phyloP scores from a whole-genome alignment of 2,113 vertebrate genomes.

The Seriola dumerili region DNA sequence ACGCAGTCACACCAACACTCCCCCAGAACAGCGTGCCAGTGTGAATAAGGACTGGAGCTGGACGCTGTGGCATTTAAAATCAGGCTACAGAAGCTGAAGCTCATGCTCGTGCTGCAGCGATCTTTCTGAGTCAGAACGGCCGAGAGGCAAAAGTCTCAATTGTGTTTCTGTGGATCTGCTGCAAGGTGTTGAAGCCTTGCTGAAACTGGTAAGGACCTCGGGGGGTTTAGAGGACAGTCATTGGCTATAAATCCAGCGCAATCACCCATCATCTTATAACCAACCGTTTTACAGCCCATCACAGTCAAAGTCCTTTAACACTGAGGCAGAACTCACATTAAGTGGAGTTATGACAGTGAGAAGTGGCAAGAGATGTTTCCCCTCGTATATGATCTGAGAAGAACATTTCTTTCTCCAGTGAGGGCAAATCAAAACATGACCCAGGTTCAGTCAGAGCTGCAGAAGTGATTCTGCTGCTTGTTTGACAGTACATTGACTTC shows the following conservation, averaged over 20 bases:
- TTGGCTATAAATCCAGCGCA: slow-evolving; percentile 9
- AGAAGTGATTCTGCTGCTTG: neutral
- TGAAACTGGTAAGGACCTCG: neutral
- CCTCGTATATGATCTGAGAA: neutral
- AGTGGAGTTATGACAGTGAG: slow-evolving; percentile 16
- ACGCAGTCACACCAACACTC: slow-evolving; percentile 8
- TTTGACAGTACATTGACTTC: neutral
- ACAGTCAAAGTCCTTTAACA: neutral
- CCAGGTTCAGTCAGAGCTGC: neutral
- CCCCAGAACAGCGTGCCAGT: slow-evolving; percentile 20
- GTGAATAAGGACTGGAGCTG: slow-evolving; percentile 12
- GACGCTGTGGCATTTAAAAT: slow-evolving; percentile 17
- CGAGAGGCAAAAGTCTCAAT: slow-evolving; percentile 13
- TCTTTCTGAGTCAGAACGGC: slow-evolving; percentile 27
- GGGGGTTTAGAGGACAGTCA: slow-evolving; percentile 20
- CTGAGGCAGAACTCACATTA: slow-evolving; percentile 20
- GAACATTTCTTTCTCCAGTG: neutral
- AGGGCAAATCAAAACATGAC: neutral
- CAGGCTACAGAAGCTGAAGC: slow-evolving; percentile 1
- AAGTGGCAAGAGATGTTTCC: neutral
- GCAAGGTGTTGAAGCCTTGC: slow-evolving; percentile 11
- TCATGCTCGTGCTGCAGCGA: slow-evolving; percentile 20
- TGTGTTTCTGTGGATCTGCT: slow-evolving; percentile 22
- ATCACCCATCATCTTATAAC: neutral
- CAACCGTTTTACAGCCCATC: neutral